Percentiles rank a stretch among this genome's conserved stretches.
phyloP scores from a whole-genome alignment of 2,888 invertebrate species.

The Hirtodrosophila histrioides region DNA sequence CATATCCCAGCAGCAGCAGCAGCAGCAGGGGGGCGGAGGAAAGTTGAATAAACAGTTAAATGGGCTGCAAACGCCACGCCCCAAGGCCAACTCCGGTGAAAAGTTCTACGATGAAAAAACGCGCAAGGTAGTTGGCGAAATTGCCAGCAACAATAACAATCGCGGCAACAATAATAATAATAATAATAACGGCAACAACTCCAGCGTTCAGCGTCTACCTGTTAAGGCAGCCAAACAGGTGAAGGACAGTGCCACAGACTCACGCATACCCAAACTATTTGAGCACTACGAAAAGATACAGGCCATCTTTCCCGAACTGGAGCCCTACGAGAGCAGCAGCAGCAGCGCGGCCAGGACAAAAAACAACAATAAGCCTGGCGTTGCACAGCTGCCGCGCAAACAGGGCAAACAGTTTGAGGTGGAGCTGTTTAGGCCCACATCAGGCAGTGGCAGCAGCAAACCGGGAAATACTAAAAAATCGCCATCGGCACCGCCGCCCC shows the following conservation, averaged over 20 bases:
- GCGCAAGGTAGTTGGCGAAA: conserved; percentile 78
- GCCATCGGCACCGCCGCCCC: conserved; percentile 74
- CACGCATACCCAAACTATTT: conserved; percentile 89
- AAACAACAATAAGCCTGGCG: conserved; percentile 10
- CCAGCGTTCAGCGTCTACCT: conserved; percentile 62
- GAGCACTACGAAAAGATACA: conserved; percentile 91
- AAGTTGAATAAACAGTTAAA: conserved; percentile 64
- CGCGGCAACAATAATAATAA: conserved; percentile 7
- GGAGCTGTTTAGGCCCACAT: conserved; percentile 59
- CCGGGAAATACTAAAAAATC: conserved; percentile 84
- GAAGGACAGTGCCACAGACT: conserved; percentile 81
- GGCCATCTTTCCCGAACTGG: conserved; percentile 90
- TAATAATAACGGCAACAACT: conserved; percentile 28
- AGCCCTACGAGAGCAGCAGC: conserved; percentile 84
- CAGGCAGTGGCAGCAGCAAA: conserved; percentile 62
- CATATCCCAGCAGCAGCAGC: conserved; percentile 74
- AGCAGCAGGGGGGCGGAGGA: conserved; percentile 28
- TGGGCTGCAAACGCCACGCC: conserved; percentile 58
- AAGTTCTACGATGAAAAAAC: conserved; percentile 69
- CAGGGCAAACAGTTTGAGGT: conserved; percentile 69
- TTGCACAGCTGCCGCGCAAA: conserved; percentile 42
- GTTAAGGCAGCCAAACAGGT: conserved; percentile 84
- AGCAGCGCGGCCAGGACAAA: conserved; percentile 42
- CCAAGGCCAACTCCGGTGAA: conserved; percentile 69
- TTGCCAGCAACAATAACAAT: conserved; percentile 39